Evolutionary conservation across 1,140 invertebrate genomes (phyloP).

Genomic region (Arctopsyche grandis): DNA sequence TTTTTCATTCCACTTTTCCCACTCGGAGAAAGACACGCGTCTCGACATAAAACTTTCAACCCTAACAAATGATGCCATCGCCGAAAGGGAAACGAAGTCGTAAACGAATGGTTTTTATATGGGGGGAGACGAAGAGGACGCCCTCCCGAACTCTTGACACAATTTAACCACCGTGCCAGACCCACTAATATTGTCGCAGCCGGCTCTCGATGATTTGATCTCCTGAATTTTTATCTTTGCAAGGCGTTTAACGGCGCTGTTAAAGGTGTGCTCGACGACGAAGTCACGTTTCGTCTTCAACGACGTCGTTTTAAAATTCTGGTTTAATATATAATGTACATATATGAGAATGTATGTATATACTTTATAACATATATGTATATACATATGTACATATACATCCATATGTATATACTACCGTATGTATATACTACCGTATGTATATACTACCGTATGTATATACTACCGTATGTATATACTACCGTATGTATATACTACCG

Average conservation of each 20-base stretch:
- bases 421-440: too few relatives aligned
- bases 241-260: slow-evolving; percentile 1
- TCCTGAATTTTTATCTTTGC: not conserved
- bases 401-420: too few relatives aligned
- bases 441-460: too few relatives aligned
- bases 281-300: too few relatives aligned
- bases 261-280: not conserved
- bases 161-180: slow-evolving; percentile 8
- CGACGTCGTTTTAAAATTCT: not conserved
- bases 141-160: slow-evolving; percentile 10
- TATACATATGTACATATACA: too few relatives aligned
- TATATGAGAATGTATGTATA: not conserved
- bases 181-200: not conserved
- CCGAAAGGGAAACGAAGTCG: not conserved
- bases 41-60: not conserved
- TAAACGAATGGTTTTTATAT: slow-evolving; percentile 22
- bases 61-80: slow-evolving; percentile 21
- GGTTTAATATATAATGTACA: not conserved
- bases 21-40: not conserved
- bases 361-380: too few relatives aligned
- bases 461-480: too few relatives aligned
- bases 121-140: not conserved
- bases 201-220: not conserved
- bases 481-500: too few relatives aligned
- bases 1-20: not conserved